phyloP scores from a whole-genome alignment of 2,113 vertebrate genomes.

The Menidia beryllina region DNA sequence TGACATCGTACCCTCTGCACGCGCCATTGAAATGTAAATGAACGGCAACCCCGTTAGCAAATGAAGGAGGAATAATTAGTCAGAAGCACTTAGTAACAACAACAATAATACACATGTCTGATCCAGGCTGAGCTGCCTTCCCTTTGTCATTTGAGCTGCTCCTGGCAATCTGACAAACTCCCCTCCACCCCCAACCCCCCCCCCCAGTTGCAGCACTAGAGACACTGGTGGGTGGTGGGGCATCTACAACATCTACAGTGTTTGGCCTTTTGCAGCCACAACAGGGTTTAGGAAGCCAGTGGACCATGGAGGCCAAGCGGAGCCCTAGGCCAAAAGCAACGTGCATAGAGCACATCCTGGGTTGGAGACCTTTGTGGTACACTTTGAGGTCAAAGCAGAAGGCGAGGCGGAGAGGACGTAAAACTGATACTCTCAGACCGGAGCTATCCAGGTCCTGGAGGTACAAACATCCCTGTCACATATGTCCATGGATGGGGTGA shows the following conservation, averaged over 20 bases:
- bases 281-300: conserved; percentile 72
- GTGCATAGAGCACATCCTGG: conserved; percentile 63
- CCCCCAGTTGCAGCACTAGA: conserved; percentile 45
- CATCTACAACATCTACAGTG: conserved; percentile 71
- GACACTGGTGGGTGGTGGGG: conserved; percentile 70
- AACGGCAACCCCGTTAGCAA: conserved; percentile 75
- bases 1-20: conserved; percentile 66
- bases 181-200: conserved; percentile 4
- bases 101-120: conserved; percentile 79
- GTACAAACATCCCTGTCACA: conserved; percentile 58
- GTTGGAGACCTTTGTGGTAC: conserved; percentile 64
- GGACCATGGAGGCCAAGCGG: conserved; percentile 75
- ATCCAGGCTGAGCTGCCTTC: conserved; percentile 72
- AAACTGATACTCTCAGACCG: conserved; percentile 59
- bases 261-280: conserved; percentile 75
- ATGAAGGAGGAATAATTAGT: conserved; percentile 86
- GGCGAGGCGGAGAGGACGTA: conserved; percentile 63
- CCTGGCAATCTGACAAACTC: conserved; percentile 76
- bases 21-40: conserved; percentile 83
- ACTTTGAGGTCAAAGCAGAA: conserved; percentile 68
- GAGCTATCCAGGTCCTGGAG: conserved; percentile 68
- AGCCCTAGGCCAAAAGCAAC: conserved; percentile 74
- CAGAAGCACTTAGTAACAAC: conserved; percentile 82
- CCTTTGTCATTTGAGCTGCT: conserved; percentile 81
- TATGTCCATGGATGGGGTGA: conserved; percentile 30